Evolutionary conservation across 2,113 vertebrate genomes (phyloP).

Genomic region (zebrafish (Danio rerio)): DNA sequence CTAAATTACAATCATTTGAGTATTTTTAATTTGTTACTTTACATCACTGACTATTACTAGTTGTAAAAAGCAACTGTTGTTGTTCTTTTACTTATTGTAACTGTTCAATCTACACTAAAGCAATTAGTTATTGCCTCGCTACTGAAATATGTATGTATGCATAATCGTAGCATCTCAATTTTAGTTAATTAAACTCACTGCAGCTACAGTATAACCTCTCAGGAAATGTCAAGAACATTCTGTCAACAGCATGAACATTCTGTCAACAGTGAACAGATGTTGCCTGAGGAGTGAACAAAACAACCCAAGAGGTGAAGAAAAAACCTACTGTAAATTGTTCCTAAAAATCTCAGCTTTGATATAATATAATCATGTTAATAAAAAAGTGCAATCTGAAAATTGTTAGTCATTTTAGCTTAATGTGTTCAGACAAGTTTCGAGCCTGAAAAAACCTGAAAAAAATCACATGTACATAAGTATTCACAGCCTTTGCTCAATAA

Average conservation of each 20-base stretch:
- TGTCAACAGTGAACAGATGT: constrained; percentile 6
- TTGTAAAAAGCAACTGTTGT: not conserved
- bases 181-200: not conserved
- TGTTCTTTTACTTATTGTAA: too few species aligned
- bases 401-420: not conserved
- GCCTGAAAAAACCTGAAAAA: too few species aligned
- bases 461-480: too few species aligned
- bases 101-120: not conserved
- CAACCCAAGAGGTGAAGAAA: not conserved
- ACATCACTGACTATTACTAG: not conserved
- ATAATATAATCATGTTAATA: not conserved
- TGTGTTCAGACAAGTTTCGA: too few species aligned
- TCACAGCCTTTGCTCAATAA: too few species aligned
- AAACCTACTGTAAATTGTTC: not conserved
- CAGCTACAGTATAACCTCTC: constrained; percentile 2
- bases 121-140: not conserved
- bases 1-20: too few species aligned
- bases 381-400: not conserved
- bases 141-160: not conserved
- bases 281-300: not conserved
- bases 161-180: not conserved
- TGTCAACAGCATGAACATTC: constrained; percentile 15
- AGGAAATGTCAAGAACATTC: not conserved
- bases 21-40: not conserved
- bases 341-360: not conserved